phyloP scores from a whole-genome alignment of 2,797 vertebrate species.

The Scolopax rusticola region DNA sequence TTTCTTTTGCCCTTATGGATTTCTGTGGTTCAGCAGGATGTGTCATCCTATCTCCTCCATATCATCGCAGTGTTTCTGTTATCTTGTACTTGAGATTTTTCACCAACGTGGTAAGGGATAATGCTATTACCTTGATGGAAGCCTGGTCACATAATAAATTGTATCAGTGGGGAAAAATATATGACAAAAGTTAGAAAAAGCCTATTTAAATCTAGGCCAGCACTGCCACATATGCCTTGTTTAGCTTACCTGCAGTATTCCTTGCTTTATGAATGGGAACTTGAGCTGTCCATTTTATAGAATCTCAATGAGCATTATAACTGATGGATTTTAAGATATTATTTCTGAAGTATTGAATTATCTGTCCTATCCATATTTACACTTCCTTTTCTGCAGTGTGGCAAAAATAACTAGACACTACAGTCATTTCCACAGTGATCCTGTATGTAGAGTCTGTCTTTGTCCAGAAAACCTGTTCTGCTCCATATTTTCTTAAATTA shows the following conservation, averaged over 20 bases:
- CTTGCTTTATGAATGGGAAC: not conserved
- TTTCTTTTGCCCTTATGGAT: not conserved
- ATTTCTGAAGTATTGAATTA: not conserved
- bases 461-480: not conserved
- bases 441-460: not conserved
- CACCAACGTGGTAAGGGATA: fast-evolving
- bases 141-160: not conserved
- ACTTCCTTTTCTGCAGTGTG: not conserved
- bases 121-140: not conserved
- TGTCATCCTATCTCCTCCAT: not conserved
- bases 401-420: not conserved
- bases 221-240: not conserved
- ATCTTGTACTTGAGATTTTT: not conserved
- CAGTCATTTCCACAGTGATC: not conserved
- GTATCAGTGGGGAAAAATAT: not conserved
- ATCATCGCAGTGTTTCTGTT: not conserved
- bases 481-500: not conserved
- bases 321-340: not conserved
- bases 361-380: not conserved
- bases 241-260: not conserved
- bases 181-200: not conserved
- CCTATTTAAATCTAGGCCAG: not conserved
- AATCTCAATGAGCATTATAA: not conserved
- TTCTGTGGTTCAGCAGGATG: not conserved
- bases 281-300: not conserved